Evolutionary conservation across 2,113 vertebrate genomes (phyloP).

Genomic region (Hypocryptadius cinnamomeus): DNA sequence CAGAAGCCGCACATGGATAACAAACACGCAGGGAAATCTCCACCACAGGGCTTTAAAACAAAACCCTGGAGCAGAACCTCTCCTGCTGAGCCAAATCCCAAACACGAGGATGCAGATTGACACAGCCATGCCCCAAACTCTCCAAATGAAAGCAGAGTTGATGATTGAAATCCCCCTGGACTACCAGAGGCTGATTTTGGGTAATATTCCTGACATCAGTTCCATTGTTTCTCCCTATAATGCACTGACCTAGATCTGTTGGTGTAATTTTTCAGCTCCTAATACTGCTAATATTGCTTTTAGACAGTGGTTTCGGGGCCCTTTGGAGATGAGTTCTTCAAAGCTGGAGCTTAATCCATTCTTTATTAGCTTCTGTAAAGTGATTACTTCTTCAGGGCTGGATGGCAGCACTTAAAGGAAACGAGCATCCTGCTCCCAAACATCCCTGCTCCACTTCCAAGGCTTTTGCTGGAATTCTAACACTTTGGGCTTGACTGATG

Average conservation of each 20-base stretch:
- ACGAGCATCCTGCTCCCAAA: constrained; percentile 17
- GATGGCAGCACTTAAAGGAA: constrained; percentile 10
- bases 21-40: not conserved
- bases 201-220: constrained; percentile 30
- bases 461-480: not conserved
- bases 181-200: not conserved
- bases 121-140: not conserved
- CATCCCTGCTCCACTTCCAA: not conserved
- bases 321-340: constrained; percentile 53
- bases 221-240: constrained; percentile 34
- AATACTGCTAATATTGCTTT: constrained; percentile 49
- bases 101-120: not conserved
- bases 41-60: not conserved
- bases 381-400: constrained; percentile 43
- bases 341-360: constrained; percentile 55
- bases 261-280: constrained; percentile 57
- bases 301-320: constrained; percentile 36
- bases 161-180: not conserved
- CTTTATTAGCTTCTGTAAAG: constrained; percentile 56
- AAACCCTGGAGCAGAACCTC: not conserved
- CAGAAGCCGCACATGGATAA: rapidly evolving
- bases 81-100: not conserved
- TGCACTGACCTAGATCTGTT: constrained; percentile 39
- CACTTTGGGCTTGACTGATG: not conserved
- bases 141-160: not conserved